Base-by-base conservation (phyloP, 1,140 invertebrate genomes). In the Papilio polytes region DNA sequence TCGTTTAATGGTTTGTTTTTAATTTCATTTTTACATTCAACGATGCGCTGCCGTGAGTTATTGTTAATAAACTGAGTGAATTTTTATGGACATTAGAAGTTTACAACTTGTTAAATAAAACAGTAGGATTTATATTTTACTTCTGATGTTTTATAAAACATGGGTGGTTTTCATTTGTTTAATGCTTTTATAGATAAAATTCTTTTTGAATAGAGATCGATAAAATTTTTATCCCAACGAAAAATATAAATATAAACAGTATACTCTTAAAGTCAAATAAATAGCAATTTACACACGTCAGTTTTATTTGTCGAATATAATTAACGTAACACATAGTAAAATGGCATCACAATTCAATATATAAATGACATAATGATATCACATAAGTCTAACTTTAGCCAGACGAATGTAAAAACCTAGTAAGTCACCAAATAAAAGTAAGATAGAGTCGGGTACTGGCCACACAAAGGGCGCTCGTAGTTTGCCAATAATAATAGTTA, bases 1-100 rank as follows among this genome's bases (percentile, higher is more conserved):
- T 94, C 90, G 91, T 93, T 93, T 93, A 94, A 94, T 94, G 92
- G 93, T 94, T 94, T 94, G 93, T 94, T 94, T 93, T 94, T 94
- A 94, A 94, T 94, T 94, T 94, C 90, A 92, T 91, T 94, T 93
- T 90, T 91, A 92, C 86, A 90, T 91, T 91, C 85, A 90, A 83
- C 87, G 90, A 86, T 85, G 88, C 85, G 85, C 85, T 89, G 87
- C 87, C 85, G 90, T 93, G 89, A 92, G 89, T 89, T 91, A 91
- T 91, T 90, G 89, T 85, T 88, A 90, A 91, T 94, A 88, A 90
- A 89, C 85, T 82, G 85, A 79, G 80, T 48, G 82, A 87, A 81
- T 83, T 89, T 89, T 89, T 87, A 88, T 89, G 82, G 85, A 82
- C 31, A 41, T 78, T 78, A 63, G 56, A 44, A 31, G 31, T 22